A percentile compares a stretch with the other conserved stretches of the same genome.
These are phyloP conservation scores for Trachymyrmex septentrionalis DNA, from an alignment of 1,140 invertebrate species.

Conservation along the genomic window DNA sequence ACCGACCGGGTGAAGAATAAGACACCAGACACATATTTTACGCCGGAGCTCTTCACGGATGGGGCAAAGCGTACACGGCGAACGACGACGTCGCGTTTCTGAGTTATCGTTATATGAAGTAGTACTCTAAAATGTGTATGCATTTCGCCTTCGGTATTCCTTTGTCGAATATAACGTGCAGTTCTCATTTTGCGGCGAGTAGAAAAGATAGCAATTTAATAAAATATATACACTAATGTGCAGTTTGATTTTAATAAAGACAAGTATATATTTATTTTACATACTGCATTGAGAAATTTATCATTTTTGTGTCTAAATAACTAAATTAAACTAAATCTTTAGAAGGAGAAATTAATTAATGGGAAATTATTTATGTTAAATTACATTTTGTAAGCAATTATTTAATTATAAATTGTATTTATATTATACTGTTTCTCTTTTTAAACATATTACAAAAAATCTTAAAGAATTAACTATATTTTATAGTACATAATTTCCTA, in stretches of 20 bases:
- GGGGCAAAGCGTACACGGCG: constrained; percentile 72
- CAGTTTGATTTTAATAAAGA: constrained; percentile 1
- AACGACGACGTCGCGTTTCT: constrained; percentile 76
- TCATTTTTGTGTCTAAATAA: not conserved
- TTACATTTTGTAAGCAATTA: not conserved
- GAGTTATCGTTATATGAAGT: constrained; percentile 83
- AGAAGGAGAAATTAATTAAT: not conserved
- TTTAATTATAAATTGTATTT: constrained; percentile 7
- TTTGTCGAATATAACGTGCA: constrained; percentile 38
- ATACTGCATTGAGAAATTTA: not conserved
- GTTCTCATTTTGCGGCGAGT: constrained; percentile 13
- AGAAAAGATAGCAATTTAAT: constrained; percentile 29
- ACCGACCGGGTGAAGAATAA: constrained; percentile 85
- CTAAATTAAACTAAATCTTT: not conserved
- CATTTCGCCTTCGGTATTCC: constrained; percentile 72
- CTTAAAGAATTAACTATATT: not conserved
- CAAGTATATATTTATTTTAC: not conserved
- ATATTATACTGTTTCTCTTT: not conserved
- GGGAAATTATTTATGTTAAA: not conserved
- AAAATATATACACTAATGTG: not conserved
- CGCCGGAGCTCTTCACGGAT: constrained; percentile 75
- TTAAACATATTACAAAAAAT: not conserved
- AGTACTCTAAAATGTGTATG: constrained; percentile 78
- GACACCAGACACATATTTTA: constrained; percentile 85
- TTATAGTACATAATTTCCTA: not conserved